These are phyloP conservation scores for Puntigrus tetrazona DNA, from an alignment of 2,113 vertebrate genomes.

Conservation along the genomic window DNA sequence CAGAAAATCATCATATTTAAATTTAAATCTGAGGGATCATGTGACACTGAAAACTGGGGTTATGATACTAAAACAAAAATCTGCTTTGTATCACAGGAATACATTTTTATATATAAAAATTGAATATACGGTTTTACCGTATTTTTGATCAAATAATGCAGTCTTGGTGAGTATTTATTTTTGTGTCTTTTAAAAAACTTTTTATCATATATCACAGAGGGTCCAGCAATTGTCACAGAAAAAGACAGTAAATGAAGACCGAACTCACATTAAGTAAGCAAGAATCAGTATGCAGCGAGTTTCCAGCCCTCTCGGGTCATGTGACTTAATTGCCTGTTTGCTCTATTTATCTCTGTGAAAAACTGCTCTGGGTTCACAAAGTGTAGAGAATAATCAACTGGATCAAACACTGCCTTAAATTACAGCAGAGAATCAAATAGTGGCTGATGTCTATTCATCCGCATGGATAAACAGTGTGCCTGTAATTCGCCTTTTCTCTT, in stretches of 20 bases:
- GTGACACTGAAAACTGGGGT: background rate
- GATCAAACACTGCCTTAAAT: slow-evolving; percentile 75
- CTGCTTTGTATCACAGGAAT: background rate
- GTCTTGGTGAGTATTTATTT: background rate
- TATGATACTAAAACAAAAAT: background rate
- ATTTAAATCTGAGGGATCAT: background rate
- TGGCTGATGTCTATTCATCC: slow-evolving; percentile 69
- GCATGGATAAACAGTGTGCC: slow-evolving; percentile 48
- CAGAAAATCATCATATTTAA: background rate
- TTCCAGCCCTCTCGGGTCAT: slow-evolving; percentile 61
- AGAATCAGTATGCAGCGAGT: background rate
- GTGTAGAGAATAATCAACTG: slow-evolving; percentile 78
- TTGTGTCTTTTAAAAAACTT: background rate
- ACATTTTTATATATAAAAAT: background rate
- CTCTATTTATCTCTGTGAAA: slow-evolving; percentile 76
- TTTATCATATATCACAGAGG: background rate
- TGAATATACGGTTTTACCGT: too few species aligned
- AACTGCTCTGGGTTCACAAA: slow-evolving; percentile 67
- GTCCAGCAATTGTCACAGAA: background rate
- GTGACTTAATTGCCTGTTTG: slow-evolving; percentile 79
- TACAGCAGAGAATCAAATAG: slow-evolving; percentile 75
- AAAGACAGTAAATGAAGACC: background rate
- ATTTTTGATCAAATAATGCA: background rate
- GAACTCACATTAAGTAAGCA: slow-evolving; percentile 12
- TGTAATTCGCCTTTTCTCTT: slow-evolving; percentile 52